These are phyloP conservation scores for Morbakka virulenta DNA, from an alignment of 30 jellyfish, hydroid and myxozoan species.

Conservation along the genomic window DNA sequence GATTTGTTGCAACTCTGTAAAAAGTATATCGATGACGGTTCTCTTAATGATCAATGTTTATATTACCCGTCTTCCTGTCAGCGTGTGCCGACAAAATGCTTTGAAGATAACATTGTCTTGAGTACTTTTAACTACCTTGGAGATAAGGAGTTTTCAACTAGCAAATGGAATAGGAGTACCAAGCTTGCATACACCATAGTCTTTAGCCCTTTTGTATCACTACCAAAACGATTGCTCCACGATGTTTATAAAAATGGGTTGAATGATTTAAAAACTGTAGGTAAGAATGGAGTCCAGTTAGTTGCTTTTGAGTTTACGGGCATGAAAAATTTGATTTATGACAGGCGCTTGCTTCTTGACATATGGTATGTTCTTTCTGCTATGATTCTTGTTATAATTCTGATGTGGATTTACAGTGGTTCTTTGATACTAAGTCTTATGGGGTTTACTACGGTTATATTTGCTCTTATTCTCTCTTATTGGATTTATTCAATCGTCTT, in stretches of 20 bases:
- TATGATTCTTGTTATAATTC: conserved; percentile 30
- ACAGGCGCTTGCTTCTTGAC: conserved; percentile 41
- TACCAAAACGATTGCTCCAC: conserved; percentile 20
- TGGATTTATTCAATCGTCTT: conserved; percentile 63
- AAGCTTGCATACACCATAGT: conserved; percentile 48
- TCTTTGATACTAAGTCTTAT: conserved; percentile 54
- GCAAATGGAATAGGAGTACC: background rate
- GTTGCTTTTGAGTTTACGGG: conserved; percentile 45
- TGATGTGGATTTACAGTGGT: conserved; percentile 66
- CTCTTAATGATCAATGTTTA: background rate
- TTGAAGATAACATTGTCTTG: background rate
- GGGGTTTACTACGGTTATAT: conserved; percentile 54
- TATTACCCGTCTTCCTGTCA: background rate
- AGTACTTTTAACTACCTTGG: conserved; percentile 34
- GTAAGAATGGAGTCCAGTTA: background rate
- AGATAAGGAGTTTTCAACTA: conserved; percentile 34
- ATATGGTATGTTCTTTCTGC: conserved; percentile 64
- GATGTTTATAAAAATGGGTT: conserved; percentile 11
- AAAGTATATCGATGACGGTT: background rate
- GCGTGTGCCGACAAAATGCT: background rate
- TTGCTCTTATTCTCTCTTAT: conserved; percentile 55
- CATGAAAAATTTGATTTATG: conserved; percentile 43
- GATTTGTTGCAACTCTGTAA: conserved; percentile 4
- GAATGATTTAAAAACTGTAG: conserved; percentile 1
- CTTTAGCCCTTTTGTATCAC: conserved; percentile 42